These are phyloP conservation scores for Lycaena phlaeas DNA, from an alignment of 2,888 invertebrate species.

Conservation along the genomic window DNA sequence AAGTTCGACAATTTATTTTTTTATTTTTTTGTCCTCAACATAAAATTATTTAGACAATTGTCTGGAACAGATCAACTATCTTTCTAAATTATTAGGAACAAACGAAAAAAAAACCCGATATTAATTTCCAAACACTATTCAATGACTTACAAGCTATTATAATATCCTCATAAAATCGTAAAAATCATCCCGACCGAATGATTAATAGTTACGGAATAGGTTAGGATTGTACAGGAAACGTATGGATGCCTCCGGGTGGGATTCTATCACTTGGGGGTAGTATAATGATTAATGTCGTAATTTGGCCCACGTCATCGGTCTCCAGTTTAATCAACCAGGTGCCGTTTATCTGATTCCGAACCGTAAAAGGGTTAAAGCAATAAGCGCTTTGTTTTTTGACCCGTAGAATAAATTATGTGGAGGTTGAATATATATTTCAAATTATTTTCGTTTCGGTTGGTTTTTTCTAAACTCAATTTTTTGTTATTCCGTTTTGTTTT, in stretches of 20 bases:
- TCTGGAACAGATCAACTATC: no score
- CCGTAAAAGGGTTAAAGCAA: slow-evolving; percentile 50
- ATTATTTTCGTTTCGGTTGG: background rate
- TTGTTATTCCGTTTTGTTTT: no score
- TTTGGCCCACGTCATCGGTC: slow-evolving; percentile 62
- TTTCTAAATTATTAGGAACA: no score
- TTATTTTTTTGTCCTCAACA: no score
- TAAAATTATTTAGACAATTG: no score
- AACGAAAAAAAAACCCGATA: no score
- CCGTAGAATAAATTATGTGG: slow-evolving; percentile 4
- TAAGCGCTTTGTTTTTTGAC: slow-evolving; percentile 15
- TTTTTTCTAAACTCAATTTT: slow-evolving; percentile 9
- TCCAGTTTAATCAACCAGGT: slow-evolving; percentile 61
- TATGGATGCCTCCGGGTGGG: slow-evolving; percentile 44
- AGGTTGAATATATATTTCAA: background rate
- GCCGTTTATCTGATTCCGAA: slow-evolving; percentile 60
- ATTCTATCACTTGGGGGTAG: slow-evolving; percentile 40
- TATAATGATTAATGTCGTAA: slow-evolving; percentile 68
- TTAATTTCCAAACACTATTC: no score
- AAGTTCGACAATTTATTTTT: no score
- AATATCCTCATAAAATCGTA: no score
- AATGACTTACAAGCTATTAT: no score
- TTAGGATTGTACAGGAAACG: slow-evolving; percentile 40
- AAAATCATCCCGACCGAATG: no score
- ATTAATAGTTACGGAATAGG: slow-evolving; percentile 36